Base-by-base conservation (phyloP, 2,797 vertebrate species). In the Hybognathus amarus region DNA sequence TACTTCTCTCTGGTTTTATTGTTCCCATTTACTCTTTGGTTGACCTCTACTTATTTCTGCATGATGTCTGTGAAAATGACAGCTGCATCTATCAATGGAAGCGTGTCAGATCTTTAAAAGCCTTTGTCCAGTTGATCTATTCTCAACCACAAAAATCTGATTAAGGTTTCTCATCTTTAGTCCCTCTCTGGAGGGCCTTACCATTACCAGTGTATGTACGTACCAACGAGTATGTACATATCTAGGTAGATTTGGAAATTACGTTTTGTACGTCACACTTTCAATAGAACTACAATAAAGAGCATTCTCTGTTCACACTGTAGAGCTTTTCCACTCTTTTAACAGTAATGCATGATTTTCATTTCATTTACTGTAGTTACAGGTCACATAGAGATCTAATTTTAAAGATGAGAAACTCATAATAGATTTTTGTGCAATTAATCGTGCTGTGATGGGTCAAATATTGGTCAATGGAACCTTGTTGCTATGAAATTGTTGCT, bases 161-260 rank as follows among this genome's bases (percentile, higher is more conserved):
- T 99, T 98, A 98, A 97, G 96, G 97, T 98, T 99, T 99, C 98
- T 99, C 98, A 99, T 99, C 97, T 99, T 97, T 97, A 93, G 90
- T 83, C 85, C 82, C 89, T 85, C 82, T 85, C n/a, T 85, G 91
- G 90, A 88, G 88, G 89, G 88, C 36, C 54, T 38, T 27, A 30
- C 27, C 45, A 69, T 27, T 73, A 15, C 8, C 7, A 38, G 56
- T 36, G 38, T 3, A 17, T 15, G 40, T 52, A 52, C 33, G 33
- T 68, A 18, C 45, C 10, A 42, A 61, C 0, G 59, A 59, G 56
- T 68, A 66, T 27, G 20, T 30, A 73, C 33, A 77, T 56, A 33
- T 20, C n/a, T 47, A 18, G 54, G 85, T 86, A 90, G 86, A 88
- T 87, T 80, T 87, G 83, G 89, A 90, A 30, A 80, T 89, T 86